Percentiles rank a stretch among this genome's conserved stretches.
phyloP scores from a whole-genome alignment of 1,140 invertebrate genomes.

The Calephelis nemesis region DNA sequence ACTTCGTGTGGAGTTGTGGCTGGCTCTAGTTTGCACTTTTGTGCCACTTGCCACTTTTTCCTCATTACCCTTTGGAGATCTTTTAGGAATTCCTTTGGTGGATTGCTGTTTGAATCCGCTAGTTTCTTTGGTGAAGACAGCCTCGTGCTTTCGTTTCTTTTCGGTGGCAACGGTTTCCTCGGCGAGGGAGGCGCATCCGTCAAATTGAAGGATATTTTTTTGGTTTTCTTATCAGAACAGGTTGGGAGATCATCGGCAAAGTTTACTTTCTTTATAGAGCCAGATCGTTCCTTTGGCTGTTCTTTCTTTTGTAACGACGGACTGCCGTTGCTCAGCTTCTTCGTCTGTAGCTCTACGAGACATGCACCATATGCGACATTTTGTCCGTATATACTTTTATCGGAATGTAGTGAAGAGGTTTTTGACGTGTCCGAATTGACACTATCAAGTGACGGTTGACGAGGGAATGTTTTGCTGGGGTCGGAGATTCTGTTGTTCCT shows the following conservation, averaged over 20 bases:
- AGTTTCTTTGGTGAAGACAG: conserved; percentile 87
- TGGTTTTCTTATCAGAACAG: conserved; percentile 53
- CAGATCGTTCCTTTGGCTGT: conserved; percentile 49
- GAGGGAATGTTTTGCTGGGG: conserved; percentile 46
- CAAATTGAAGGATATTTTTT: conserved; percentile 65
- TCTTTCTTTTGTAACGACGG: conserved; percentile 61
- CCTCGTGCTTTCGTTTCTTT: conserved; percentile 85
- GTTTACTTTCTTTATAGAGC: conserved; percentile 66
- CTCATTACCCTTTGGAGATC: conserved; percentile 94
- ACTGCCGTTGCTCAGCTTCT: conserved; percentile 59
- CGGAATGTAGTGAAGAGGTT: conserved; percentile 59
- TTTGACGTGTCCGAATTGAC: conserved; percentile 56
- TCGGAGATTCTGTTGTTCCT: conserved; percentile 37
- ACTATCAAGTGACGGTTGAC: conserved; percentile 64
- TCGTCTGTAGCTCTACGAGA: conserved; percentile 60
- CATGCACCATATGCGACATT: conserved; percentile 60
- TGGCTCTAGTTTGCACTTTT: conserved; percentile 92
- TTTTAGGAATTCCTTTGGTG: conserved; percentile 90
- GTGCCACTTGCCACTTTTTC: conserved; percentile 96
- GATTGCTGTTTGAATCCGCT: conserved; percentile 85
- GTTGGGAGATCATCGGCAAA: conserved; percentile 62
- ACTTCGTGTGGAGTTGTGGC: conserved; percentile 94
- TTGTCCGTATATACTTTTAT: conserved; percentile 57
- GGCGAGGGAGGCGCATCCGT: conserved; percentile 62
- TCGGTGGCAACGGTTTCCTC: conserved; percentile 82